phyloP scores from a whole-genome alignment of 2,888 invertebrate genomes.

The Pachliopta kotzebuea region DNA sequence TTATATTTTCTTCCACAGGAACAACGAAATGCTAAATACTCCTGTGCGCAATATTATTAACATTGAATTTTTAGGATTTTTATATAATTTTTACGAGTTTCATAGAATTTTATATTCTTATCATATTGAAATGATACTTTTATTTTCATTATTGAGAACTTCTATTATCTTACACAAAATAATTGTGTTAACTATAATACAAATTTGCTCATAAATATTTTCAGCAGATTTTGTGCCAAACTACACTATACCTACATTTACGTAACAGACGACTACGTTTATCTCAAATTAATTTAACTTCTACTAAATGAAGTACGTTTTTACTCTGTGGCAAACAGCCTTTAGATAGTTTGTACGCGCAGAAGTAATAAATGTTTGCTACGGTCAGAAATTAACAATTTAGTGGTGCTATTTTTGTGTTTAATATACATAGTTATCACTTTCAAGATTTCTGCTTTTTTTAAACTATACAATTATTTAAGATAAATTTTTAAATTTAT shows the following conservation, averaged over 20 bases:
- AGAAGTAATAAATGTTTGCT: neutral
- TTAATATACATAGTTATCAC: neutral
- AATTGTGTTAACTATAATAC: neutral
- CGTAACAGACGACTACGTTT: neutral
- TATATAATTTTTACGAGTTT: too few relatives aligned
- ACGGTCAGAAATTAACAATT: neutral
- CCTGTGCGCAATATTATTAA: neutral
- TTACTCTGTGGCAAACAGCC: neutral
- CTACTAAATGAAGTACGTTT: neutral
- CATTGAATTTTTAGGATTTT: neutral
- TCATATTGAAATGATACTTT: neutral
- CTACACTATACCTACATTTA: neutral
- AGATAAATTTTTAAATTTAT: neutral
- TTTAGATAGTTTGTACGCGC: neutral
- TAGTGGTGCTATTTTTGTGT: neutral
- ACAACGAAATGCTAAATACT: neutral
- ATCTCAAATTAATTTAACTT: neutral
- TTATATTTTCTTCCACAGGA: conserved; percentile 4
- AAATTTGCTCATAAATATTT: too few relatives aligned
- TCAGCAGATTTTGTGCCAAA: too few relatives aligned
- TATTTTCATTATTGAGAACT: too few relatives aligned
- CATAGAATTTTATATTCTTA: neutral
- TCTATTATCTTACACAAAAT: neutral
- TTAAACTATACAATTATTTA: neutral
- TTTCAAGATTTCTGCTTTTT: too few relatives aligned